Evolutionary conservation across 2,888 invertebrate species (phyloP).

Genomic region (Drosophila cracens): DNA sequence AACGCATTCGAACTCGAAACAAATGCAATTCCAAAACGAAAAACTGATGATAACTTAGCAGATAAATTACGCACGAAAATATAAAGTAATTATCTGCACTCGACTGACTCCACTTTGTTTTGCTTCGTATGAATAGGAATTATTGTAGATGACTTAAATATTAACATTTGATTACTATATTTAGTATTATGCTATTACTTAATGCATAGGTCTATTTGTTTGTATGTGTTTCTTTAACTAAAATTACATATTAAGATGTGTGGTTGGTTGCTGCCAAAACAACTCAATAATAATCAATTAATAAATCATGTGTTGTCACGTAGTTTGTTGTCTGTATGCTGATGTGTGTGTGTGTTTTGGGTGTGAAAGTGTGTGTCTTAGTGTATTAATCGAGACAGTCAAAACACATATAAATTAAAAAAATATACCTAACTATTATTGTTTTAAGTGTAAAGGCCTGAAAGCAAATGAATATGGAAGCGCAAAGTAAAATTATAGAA

Average conservation of each 20-base stretch:
- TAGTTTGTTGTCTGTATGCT: slow-evolving; percentile 23
- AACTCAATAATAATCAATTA: slow-evolving; percentile 35
- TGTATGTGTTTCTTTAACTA: slow-evolving; percentile 28
- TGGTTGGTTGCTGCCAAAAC: slow-evolving; percentile 17
- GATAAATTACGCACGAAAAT: slow-evolving; percentile 32
- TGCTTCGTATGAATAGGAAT: slow-evolving; percentile 44
- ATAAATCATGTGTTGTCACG: slow-evolving; percentile 26
- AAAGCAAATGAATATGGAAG: slow-evolving; percentile 17
- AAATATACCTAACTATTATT: slow-evolving; percentile 11
- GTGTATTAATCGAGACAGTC: slow-evolving; percentile 36
- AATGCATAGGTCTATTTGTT: slow-evolving; percentile 50
- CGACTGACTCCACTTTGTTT: slow-evolving; percentile 4
- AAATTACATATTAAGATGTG: slow-evolving; percentile 24
- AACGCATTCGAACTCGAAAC: slow-evolving; percentile 2
- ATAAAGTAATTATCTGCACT: slow-evolving; percentile 33
- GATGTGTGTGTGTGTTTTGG: slow-evolving; percentile 1
- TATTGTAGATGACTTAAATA: slow-evolving; percentile 51
- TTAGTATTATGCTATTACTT: slow-evolving; percentile 53
- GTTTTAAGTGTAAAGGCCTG: slow-evolving; percentile 45
- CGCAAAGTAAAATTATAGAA: slow-evolving; percentile 14
- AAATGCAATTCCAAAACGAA: slow-evolving; percentile 10
- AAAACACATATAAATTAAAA: slow-evolving; percentile 25
- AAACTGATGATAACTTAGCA: slow-evolving; percentile 29
- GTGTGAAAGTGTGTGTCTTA: slow-evolving; percentile 5
- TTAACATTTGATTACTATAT: slow-evolving; percentile 62